A percentile compares a stretch with the other conserved stretches of the same genome.
These are phyloP conservation scores for Neodiprion fabricii DNA, from an alignment of 1,140 invertebrate species.

Conservation along the genomic window DNA sequence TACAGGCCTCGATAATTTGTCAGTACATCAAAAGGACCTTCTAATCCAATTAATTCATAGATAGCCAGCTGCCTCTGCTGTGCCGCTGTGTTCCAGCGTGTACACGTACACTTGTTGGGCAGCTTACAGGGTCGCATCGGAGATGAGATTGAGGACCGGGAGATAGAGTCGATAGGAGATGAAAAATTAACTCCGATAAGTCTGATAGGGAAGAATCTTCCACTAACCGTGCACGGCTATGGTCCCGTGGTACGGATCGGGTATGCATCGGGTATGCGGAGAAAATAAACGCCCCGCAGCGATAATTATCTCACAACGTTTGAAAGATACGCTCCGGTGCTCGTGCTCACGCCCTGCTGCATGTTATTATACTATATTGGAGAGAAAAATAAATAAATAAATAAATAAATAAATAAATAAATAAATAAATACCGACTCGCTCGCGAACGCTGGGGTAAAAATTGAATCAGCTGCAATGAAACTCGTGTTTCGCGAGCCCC, in stretches of 20 bases:
- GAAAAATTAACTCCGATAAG: no score
- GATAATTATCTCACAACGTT: not conserved
- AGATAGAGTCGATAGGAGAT: no score
- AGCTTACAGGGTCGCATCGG: not conserved
- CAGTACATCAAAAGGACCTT: not conserved
- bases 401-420: not conserved
- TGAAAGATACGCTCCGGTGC: not conserved
- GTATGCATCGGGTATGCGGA: not conserved
- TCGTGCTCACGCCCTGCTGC: not conserved
- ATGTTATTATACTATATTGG: no score
- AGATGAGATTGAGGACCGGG: not conserved
- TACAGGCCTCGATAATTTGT: not conserved
- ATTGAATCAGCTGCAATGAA: not conserved
- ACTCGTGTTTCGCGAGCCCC: not conserved
- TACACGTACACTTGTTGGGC: not conserved
- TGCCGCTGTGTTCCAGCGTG: no score
- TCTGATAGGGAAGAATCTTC: no score
- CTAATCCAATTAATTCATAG: constrained; percentile 4
- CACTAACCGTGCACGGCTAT: not conserved
- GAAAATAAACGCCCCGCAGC: not conserved
- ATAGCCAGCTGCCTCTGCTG: not conserved
- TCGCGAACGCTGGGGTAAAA: not conserved
- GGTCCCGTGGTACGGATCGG: not conserved
- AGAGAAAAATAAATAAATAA: not conserved
- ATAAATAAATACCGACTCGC: not conserved